phyloP scores from a whole-genome alignment of 2,113 vertebrate species.

The Daphoenositta chrysoptera region DNA sequence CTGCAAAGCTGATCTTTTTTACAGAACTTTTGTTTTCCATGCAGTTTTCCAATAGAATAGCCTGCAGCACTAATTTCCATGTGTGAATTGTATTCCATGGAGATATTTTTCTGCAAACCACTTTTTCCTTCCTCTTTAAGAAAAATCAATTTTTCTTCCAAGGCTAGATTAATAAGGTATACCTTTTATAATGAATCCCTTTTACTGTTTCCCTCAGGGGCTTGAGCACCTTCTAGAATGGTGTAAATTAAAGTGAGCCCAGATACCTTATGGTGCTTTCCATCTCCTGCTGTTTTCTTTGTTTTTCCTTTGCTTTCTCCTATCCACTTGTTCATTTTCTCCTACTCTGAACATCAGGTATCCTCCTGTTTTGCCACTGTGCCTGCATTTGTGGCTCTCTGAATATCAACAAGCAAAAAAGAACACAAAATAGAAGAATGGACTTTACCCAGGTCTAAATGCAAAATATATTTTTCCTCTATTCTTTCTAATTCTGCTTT shows the following conservation, averaged over 20 bases:
- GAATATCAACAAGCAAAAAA: not conserved
- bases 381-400: not conserved
- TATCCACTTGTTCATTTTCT: not conserved
- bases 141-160: constrained; percentile 16
- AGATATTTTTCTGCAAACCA: not conserved
- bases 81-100: not conserved
- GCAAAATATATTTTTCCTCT: not conserved
- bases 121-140: constrained; percentile 9
- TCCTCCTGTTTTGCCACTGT: not conserved
- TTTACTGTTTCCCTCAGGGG: not conserved
- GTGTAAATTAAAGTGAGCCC: not conserved
- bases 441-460: not conserved
- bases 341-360: not conserved
- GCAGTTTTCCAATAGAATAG: not conserved
- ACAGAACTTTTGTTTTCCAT: not conserved
- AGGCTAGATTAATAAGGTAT: not conserved
- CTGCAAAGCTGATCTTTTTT: not conserved
- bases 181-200: not conserved
- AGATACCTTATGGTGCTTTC: not conserved
- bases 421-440: not conserved
- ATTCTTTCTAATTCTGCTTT: not conserved
- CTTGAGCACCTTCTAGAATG: not conserved
- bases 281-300: not conserved
- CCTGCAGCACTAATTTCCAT: not conserved
- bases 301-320: not conserved